These are phyloP conservation scores for Danionella cerebrum DNA, from an alignment of 2,113 vertebrate genomes.

Conservation along the genomic window DNA sequence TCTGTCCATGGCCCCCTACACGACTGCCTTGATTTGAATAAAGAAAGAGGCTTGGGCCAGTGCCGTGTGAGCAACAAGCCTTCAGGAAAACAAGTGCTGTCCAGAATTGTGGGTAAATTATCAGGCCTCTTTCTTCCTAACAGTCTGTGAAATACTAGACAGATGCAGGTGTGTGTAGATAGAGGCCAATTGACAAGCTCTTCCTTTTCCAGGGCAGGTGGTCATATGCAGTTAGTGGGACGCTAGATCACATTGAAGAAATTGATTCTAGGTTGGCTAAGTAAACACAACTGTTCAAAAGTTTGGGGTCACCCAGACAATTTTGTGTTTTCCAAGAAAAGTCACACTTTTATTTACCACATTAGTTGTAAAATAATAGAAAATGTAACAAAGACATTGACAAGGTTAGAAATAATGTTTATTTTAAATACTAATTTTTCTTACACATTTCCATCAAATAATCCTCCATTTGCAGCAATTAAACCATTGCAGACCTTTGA, in stretches of 20 bases:
- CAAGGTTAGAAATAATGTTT: no score
- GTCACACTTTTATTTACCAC: no score
- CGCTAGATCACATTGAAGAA: background rate
- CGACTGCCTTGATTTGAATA: conserved; percentile 43
- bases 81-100: conserved; percentile 1
- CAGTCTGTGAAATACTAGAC: conserved; percentile 27
- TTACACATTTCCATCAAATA: no score
- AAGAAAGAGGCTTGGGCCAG: conserved; percentile 28
- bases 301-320: no score
- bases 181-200: conserved; percentile 3
- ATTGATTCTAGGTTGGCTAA: background rate
- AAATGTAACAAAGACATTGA: no score
- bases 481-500: no score
- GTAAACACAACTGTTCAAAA: no score
- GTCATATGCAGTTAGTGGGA: background rate
- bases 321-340: no score
- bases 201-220: conserved; percentile 12
- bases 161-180: conserved; percentile 31
- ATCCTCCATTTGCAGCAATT: no score
- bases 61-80: conserved; percentile 20
- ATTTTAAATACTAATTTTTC: no score
- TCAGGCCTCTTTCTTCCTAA: conserved; percentile 13
- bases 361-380: no score
- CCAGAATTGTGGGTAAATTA: conserved; percentile 18
- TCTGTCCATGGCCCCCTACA: conserved; percentile 32